Evolutionary conservation across 1,140 invertebrate genomes (phyloP).

Genomic region (Gonioctena quinquepunctata): DNA sequence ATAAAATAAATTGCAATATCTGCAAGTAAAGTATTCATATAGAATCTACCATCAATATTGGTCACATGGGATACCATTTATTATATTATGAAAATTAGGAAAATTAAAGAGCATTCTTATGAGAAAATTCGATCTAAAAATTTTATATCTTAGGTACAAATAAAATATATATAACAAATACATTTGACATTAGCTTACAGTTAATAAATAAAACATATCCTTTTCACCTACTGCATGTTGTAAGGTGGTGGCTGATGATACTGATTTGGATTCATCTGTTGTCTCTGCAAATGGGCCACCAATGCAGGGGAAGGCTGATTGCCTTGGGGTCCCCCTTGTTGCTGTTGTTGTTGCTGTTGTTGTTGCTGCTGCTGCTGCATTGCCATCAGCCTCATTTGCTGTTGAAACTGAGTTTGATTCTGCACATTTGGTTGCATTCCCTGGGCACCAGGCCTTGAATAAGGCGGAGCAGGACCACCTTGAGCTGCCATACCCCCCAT

Average conservation of each 20-base stretch:
- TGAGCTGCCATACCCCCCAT: slow-evolving; percentile 45
- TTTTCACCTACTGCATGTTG: slow-evolving; percentile 31
- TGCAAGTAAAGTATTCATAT: too few species aligned
- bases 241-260: slow-evolving; percentile 54
- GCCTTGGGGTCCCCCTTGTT: slow-evolving; percentile 45
- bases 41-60: too few species aligned
- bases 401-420: slow-evolving; percentile 44
- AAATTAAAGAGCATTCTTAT: too few species aligned
- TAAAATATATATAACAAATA: too few species aligned
- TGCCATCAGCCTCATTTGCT: slow-evolving; percentile 42
- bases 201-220: too few species aligned
- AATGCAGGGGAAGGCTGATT: slow-evolving; percentile 44
- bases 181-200: too few species aligned
- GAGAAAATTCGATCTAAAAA: too few species aligned
- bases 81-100: too few species aligned
- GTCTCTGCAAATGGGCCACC: slow-evolving; percentile 49
- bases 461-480: slow-evolving; percentile 52
- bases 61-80: too few species aligned
- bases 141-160: too few species aligned
- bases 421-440: slow-evolving; percentile 43
- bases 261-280: slow-evolving; percentile 51
- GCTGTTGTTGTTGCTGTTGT: slow-evolving; percentile 49
- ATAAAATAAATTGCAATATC: too few species aligned
- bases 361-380: slow-evolving; percentile 50
- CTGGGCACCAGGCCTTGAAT: slow-evolving; percentile 47